phyloP scores from a whole-genome alignment of 2,888 invertebrate genomes.

The Thereva unica region DNA sequence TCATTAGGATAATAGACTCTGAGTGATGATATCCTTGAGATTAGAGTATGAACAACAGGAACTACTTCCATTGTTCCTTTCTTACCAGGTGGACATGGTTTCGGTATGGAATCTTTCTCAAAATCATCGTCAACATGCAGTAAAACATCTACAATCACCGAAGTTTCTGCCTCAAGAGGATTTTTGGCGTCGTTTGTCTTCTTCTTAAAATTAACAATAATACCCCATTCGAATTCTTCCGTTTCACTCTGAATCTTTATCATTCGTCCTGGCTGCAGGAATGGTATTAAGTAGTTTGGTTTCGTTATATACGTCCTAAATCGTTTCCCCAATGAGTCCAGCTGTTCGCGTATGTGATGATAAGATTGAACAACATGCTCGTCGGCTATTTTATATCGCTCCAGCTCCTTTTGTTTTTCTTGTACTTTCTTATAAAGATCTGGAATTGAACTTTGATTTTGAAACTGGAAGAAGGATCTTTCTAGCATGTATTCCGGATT shows the following conservation, averaged over 20 bases:
- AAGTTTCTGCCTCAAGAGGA: constrained; percentile 59
- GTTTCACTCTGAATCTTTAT: constrained; percentile 86
- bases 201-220: constrained; percentile 89
- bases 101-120: constrained; percentile 64
- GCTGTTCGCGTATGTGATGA: constrained; percentile 80
- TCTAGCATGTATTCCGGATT: constrained; percentile 99
- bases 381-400: constrained; percentile 68
- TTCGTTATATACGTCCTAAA: constrained; percentile 80
- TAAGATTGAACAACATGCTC: constrained; percentile 81
- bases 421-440: constrained; percentile 78
- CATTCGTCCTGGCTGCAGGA: constrained; percentile 91
- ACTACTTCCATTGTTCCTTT: constrained; percentile 88
- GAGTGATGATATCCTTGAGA: constrained; percentile 86
- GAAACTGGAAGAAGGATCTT: constrained; percentile 97
- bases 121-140: constrained; percentile 75
- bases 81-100: constrained; percentile 71
- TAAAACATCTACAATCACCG: constrained; percentile 78
- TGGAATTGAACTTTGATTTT: constrained; percentile 95
- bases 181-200: constrained; percentile 60
- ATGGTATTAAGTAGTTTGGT: constrained; percentile 88
- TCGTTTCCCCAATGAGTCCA: constrained; percentile 73
- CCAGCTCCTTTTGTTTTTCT: constrained; percentile 68
- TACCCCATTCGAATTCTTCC: constrained; percentile 95
- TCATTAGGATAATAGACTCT: constrained; percentile 90
- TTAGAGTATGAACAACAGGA: constrained; percentile 79